A percentile compares a stretch with the other conserved stretches of the same genome.
Evolutionary conservation across 2,888 invertebrate species (phyloP).

Genomic region (Plebejus melissa): DNA sequence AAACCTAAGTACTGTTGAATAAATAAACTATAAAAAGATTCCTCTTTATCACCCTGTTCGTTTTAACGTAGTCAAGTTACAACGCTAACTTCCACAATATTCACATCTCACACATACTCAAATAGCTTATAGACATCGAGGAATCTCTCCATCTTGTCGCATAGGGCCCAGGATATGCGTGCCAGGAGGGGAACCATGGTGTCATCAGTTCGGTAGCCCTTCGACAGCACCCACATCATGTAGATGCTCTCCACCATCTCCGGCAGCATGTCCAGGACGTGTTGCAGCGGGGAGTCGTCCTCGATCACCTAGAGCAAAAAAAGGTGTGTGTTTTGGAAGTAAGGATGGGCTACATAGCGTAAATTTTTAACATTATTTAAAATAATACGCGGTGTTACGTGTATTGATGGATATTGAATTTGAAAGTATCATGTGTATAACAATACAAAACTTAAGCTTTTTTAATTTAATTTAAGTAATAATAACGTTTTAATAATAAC

Average conservation of each 20-base stretch:
- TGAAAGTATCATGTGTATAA: no score
- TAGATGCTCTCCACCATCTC: slow-evolving; percentile 90
- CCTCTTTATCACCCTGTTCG: no score
- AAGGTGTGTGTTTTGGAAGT: neutral
- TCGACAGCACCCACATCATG: slow-evolving; percentile 94
- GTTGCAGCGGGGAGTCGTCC: slow-evolving; percentile 83
- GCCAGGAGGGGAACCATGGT: slow-evolving; percentile 91
- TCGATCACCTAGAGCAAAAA: slow-evolving; percentile 79
- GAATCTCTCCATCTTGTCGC: slow-evolving; percentile 85
- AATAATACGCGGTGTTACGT: no score
- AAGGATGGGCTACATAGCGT: neutral
- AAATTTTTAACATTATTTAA: no score
- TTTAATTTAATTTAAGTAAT: no score
- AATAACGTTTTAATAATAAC: no score
- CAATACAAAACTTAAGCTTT: no score
- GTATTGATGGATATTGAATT: no score
- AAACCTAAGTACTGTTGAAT: no score
- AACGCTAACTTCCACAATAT: no score
- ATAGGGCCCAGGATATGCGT: slow-evolving; percentile 90
- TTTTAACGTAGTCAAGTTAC: no score
- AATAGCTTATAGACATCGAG: slow-evolving; percentile 87
- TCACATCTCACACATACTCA: slow-evolving; percentile 68
- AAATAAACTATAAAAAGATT: no score
- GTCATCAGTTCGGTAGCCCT: slow-evolving; percentile 90
- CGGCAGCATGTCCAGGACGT: slow-evolving; percentile 86